Evolutionary conservation across 2,888 invertebrate genomes (phyloP), one percentile per base, ranked within the genome.

Genomic region (Myathropa florea): DNA sequence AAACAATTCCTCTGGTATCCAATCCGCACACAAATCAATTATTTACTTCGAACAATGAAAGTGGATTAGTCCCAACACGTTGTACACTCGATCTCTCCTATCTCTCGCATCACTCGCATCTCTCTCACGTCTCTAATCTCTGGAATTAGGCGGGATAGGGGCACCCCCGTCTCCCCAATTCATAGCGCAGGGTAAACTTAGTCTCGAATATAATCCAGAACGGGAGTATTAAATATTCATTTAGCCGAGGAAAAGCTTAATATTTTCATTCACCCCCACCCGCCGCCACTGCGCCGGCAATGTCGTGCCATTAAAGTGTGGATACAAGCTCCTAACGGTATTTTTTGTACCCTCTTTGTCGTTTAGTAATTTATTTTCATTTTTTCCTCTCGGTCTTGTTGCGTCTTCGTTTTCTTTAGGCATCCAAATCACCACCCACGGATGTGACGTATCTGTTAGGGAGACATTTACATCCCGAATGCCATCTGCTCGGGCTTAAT

Each of bases 401-500:
- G 9, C 1, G 3, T 24, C 24, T 61, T 60, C 10, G 39, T 21
- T 57, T 71, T 60, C 4, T 26, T 9, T 14, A 18, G 26, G 0
- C 4, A 4, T 33, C 21, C 24, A 21, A n/a, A 46, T 46, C 39
- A 46, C 18, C 30, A 60, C 39, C 36, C 39, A 72, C 59, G 57
- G 57, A 30, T 61, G 60, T 76, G 30, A 61, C n/a, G 23, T 77
- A 64, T 70, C 76, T 65, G n/a, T 55, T 60, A 36, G 68, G 36
- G 53, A 60, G 73, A 39, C 64, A 82, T 73, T 73, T 78, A 82
- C 70, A 77, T 82, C 82, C 73, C 63, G 60, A 77, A 70, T 78
- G 63, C 72, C 85, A 85, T 77, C 81, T 85, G 82, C 30, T 77
- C 28, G 28, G 59, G 61, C 72, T 63, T 82, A 77, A 77, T 77